phyloP scores from a whole-genome alignment of 2,888 invertebrate species.

The Andrena hattorfiana region DNA sequence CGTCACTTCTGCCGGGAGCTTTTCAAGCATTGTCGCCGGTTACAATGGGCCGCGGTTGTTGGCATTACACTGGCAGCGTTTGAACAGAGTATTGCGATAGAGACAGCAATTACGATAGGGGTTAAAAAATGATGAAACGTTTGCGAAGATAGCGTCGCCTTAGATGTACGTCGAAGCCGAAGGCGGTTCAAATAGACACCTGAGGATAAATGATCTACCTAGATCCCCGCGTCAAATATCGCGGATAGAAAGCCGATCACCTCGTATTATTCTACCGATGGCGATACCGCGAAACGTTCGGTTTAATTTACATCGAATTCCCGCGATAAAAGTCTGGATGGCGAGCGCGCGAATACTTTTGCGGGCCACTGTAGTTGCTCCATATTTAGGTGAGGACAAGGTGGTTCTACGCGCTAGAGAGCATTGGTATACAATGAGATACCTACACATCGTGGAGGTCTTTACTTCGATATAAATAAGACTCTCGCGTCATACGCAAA shows the following conservation, averaged over 20 bases:
- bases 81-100: background rate
- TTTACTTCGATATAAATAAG: slow-evolving; percentile 67
- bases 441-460: slow-evolving; percentile 58
- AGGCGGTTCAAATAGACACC: too few relatives aligned
- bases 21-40: background rate
- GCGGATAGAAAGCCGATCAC: too few relatives aligned
- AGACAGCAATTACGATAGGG: too few relatives aligned
- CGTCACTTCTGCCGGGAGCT: background rate
- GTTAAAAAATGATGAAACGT: too few relatives aligned
- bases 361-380: slow-evolving; percentile 48
- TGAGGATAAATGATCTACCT: too few relatives aligned
- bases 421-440: slow-evolving; percentile 67
- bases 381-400: slow-evolving; percentile 62
- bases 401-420: slow-evolving; percentile 67
- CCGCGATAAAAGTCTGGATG: background rate
- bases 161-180: too few relatives aligned
- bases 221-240: too few relatives aligned
- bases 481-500: slow-evolving; percentile 59
- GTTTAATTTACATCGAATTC: too few relatives aligned
- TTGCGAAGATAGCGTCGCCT: too few relatives aligned
- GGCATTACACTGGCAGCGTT: background rate
- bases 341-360: slow-evolving; percentile 21
- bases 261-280: too few relatives aligned
- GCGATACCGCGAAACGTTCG: too few relatives aligned
- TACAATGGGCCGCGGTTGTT: background rate